Evolutionary conservation across 2,888 invertebrate species (phyloP).

Genomic region (Acronicta leporina): DNA sequence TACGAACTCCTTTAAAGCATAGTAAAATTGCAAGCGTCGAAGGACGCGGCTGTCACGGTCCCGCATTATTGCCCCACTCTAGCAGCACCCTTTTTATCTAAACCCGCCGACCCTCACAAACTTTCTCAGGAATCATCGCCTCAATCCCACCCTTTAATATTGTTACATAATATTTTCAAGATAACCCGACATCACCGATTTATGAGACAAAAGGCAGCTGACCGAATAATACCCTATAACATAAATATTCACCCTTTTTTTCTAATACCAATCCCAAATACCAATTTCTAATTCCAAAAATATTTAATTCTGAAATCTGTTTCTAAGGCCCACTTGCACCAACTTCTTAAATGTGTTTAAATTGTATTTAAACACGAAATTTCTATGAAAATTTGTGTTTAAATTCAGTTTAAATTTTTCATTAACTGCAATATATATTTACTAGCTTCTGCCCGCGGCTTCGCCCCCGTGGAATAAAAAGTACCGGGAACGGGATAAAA

Average conservation of each 20-base stretch:
- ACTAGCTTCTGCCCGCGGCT: too few relatives aligned
- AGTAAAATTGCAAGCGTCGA: conserved; percentile 45
- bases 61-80: conserved; percentile 73
- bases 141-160: conserved; percentile 74
- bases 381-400: too few relatives aligned
- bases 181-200: conserved; percentile 63
- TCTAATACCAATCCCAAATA: too few relatives aligned
- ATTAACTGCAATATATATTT: too few relatives aligned
- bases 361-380: too few relatives aligned
- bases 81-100: conserved; percentile 81
- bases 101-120: conserved; percentile 75
- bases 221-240: conserved; percentile 57
- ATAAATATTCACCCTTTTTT: conserved; percentile 26
- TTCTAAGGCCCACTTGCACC: too few relatives aligned
- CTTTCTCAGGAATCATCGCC: conserved; percentile 78
- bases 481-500: too few relatives aligned
- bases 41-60: conserved; percentile 63
- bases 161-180: conserved; percentile 73
- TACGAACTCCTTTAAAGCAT: conserved; percentile 49
- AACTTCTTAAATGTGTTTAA: too few relatives aligned
- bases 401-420: too few relatives aligned
- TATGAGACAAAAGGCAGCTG: conserved; percentile 60
- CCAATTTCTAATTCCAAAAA: conserved; percentile 6
- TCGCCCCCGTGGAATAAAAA: too few relatives aligned
- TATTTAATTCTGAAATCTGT: background rate